A percentile compares a stretch with the other conserved stretches of the same genome.
Conservation (phyloP, 2,888 invertebrate species). For the Latheticus oryzae region DNA sequence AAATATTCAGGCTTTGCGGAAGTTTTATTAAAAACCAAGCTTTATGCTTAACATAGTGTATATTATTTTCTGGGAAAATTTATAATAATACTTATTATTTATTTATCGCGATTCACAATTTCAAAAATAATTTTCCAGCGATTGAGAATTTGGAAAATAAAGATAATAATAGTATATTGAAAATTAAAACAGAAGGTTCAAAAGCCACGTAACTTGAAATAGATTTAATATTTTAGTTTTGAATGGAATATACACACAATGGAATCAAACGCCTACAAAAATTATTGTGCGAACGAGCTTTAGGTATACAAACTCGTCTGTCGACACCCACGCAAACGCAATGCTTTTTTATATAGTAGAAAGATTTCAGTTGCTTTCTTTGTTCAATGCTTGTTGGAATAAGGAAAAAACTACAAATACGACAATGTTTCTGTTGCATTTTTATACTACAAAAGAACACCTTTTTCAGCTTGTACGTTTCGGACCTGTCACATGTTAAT, state of each 20-base stretch:
- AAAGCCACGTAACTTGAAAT: conserved; percentile 8
- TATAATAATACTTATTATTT: too few species aligned
- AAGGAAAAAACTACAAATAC: conserved; percentile 30
- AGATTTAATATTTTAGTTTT: conserved; percentile 55
- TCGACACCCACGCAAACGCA: conserved; percentile 49
- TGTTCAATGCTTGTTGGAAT: conserved; percentile 23
- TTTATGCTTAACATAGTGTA: too few species aligned
- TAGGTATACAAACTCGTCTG: conserved; percentile 52
- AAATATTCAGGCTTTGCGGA: too few species aligned
- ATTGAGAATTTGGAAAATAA: too few species aligned
- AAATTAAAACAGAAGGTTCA: neutral
- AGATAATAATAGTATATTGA: too few species aligned
- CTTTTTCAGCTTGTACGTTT: conserved; percentile 37
- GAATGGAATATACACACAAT: conserved; percentile 58
- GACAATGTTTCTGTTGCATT: conserved; percentile 14
- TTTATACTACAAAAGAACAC: conserved; percentile 30
- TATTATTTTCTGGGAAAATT: too few species aligned
- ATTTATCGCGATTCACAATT: too few species aligned
- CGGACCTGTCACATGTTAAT: conserved; percentile 44
- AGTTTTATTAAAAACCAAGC: too few species aligned
- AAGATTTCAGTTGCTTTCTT: conserved; percentile 31
- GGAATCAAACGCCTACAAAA: conserved; percentile 55
- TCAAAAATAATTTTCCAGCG: too few species aligned
- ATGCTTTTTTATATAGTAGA: conserved; percentile 42
- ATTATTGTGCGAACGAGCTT: conserved; percentile 57